Conservation (phyloP, 2,113 vertebrate species). For the Psilopogon haemacephalus region DNA sequence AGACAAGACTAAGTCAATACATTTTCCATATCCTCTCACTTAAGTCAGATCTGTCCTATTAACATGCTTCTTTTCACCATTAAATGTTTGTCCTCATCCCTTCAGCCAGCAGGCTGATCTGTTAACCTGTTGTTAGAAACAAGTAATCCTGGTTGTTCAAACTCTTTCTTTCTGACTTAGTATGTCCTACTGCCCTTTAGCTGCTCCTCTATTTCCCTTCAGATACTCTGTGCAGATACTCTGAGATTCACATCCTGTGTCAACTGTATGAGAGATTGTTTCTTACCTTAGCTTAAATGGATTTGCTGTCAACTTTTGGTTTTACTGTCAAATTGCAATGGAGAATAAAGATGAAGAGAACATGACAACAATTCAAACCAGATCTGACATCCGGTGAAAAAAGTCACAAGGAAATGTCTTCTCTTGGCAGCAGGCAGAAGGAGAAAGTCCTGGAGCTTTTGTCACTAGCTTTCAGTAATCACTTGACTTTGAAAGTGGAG, state of each 20-base stretch:
- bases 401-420: not conserved
- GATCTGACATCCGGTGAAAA: not conserved
- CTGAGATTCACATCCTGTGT: not conserved
- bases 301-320: not conserved
- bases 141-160: constrained; percentile 25
- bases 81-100: constrained; percentile 8
- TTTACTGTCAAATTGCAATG: not conserved
- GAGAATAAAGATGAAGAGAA: not conserved
- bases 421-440: not conserved
- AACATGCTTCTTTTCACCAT: not conserved
- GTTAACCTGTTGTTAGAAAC: constrained; percentile 27
- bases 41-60: constrained; percentile 1
- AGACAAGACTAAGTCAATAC: constrained; percentile 26
- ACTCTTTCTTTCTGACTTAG: not conserved
- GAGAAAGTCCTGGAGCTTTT: not conserved
- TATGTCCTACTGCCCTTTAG: constrained; percentile 29
- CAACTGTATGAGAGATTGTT: not conserved
- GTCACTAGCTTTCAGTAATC: not conserved
- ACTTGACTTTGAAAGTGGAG: not conserved
- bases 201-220: constrained; percentile 19
- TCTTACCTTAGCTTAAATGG: not conserved
- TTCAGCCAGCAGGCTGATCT: not conserved
- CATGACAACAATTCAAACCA: not conserved
- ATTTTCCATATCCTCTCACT: not conserved
- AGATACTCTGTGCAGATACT: not conserved